Percentiles rank a stretch among this genome's conserved stretches.
phyloP scores from a whole-genome alignment of 2,113 vertebrate species.

The Eulemur rufifrons region DNA sequence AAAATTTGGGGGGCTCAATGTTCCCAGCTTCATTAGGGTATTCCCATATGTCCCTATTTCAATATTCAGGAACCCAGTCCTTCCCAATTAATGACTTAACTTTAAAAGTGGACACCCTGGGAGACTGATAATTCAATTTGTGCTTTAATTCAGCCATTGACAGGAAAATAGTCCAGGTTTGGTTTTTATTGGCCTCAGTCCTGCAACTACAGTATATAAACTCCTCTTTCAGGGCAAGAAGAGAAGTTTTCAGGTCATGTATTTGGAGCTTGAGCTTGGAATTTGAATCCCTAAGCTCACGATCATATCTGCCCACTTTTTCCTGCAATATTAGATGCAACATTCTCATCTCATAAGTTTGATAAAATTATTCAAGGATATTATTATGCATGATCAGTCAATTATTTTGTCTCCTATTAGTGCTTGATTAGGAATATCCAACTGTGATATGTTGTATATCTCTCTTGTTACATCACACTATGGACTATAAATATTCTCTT shows the following conservation, averaged over 20 bases:
- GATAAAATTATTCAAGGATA: background rate
- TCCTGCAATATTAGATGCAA: background rate
- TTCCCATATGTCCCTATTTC: background rate
- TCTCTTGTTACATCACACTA: background rate
- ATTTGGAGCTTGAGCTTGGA: background rate
- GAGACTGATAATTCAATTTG: background rate
- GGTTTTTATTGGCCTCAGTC: background rate
- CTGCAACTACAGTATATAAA: background rate
- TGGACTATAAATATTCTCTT: background rate
- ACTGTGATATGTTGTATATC: background rate
- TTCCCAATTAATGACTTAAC: background rate
- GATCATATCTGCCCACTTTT: background rate
- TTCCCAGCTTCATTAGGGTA: background rate
- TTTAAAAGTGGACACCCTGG: background rate
- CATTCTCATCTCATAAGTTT: background rate
- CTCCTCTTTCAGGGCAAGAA: background rate
- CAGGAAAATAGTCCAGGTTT: background rate
- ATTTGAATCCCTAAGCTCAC: background rate
- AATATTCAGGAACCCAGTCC: background rate
- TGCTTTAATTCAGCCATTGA: background rate
- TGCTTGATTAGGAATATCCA: background rate
- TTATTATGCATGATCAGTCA: background rate
- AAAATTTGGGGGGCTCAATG: background rate
- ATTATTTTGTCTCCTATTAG: background rate
- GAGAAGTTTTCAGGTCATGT: background rate